Base-by-base conservation (phyloP, 2,113 vertebrate species). In the Scophthalmus maximus region DNA sequence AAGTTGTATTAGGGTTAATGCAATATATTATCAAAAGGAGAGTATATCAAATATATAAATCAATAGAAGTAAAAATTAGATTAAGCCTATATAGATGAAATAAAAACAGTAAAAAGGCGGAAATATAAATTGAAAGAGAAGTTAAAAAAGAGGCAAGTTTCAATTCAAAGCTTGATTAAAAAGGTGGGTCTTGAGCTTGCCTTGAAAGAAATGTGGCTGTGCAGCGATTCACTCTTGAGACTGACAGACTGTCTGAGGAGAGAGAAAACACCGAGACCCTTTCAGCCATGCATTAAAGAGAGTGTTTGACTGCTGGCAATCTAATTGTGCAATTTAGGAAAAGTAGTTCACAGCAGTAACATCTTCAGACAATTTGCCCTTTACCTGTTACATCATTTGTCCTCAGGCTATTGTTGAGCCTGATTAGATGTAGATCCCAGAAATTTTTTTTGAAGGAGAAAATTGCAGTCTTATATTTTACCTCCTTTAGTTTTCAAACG, bases 241-340 rank as follows among this genome's bases (percentile, higher is more conserved):
- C 5, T 0, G 26, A 15, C 17, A n/a, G 47, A 44, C 49, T 30
- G 40, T 47, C 34, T 57, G 18, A 20, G 25, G 27, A 59, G 22
- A 34, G 42, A 22, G 14, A 12, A 7, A 25, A 22, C 18, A n/a
- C n/a, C n/a, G n/a, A n/a, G n/a, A n/a, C n/a, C n/a, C n/a, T n/a
- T n/a, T n/a, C n/a, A n/a, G n/a, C n/a, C n/a, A n/a, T n/a, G n/a
- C n/a, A 34, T 36, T 11, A 22, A 42, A 44, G 20, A 26, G 25
- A 11, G 42, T 0, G 32, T 27, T 42, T 22, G 42, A 61, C 57
- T 23, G 23, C 23, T 9, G 42, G 36, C 38, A 40, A 55, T 32
- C 20, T 50, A 49, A 20, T 62, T 56, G 59, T 63, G 42, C 52
- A 70, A 44, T 70, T 63, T 44, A 58, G 52, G 17, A 56, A n/a